These are phyloP conservation scores for Drosophila affinis DNA, from an alignment of 2,888 invertebrate genomes.

Conservation along the genomic window DNA sequence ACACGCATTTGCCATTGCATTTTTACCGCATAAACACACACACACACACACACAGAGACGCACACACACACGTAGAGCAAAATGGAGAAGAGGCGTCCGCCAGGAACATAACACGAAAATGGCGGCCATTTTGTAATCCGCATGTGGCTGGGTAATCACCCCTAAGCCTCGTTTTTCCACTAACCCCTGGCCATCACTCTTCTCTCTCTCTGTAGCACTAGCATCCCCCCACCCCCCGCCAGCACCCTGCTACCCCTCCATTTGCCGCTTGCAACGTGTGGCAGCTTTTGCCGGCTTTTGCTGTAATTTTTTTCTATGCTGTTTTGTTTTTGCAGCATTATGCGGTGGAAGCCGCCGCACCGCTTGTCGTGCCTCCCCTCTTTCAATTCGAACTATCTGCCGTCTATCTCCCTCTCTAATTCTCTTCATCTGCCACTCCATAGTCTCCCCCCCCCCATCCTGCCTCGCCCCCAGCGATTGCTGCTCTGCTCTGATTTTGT, in stretches of 20 bases:
- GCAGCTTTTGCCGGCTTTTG: slow-evolving; percentile 69
- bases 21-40: slow-evolving; percentile 57
- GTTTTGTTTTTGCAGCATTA: slow-evolving; percentile 39
- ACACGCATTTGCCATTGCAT: slow-evolving; percentile 58
- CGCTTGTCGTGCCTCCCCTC: neutral
- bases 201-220: neutral
- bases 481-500: slow-evolving; percentile 36
- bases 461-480: neutral
- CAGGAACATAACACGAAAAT: slow-evolving; percentile 56
- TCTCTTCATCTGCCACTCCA: neutral
- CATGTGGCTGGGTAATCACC: slow-evolving; percentile 77
- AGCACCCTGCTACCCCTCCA: slow-evolving; percentile 6
- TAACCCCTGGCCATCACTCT: slow-evolving; percentile 13
- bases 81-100: slow-evolving; percentile 1
- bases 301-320: slow-evolving; percentile 23
- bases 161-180: slow-evolving; percentile 37
- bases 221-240: slow-evolving; percentile 31
- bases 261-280: slow-evolving; percentile 48
- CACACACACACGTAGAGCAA: too few relatives aligned
- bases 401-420: neutral
- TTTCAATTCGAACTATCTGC: neutral
- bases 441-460: neutral
- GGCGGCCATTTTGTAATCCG: slow-evolving; percentile 79
- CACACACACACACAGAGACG: slow-evolving; percentile 10
- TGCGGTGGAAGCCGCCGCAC: slow-evolving; percentile 33